Conservation (phyloP, 2,113 vertebrate genomes). For the Scophthalmus maximus region DNA sequence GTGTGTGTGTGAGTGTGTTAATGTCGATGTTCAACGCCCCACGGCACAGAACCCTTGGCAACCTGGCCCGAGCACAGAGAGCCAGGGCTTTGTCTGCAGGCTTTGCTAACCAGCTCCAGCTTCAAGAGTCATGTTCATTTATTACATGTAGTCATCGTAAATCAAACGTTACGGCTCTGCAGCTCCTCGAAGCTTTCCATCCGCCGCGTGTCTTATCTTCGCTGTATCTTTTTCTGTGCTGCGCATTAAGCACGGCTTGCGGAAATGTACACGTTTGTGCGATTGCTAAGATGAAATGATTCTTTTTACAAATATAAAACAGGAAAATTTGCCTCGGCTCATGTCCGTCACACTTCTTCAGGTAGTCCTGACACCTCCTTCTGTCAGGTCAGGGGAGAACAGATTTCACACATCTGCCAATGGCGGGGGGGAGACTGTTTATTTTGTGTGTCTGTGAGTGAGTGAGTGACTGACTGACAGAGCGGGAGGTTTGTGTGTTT, state of each 20-base stretch:
- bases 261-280: conserved; percentile 35
- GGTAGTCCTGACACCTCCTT: conserved; percentile 29
- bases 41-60: conserved; percentile 68
- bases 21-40: conserved; percentile 62
- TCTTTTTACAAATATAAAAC: conserved; percentile 53
- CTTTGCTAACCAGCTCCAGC: conserved; percentile 73
- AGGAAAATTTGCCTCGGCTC: conserved; percentile 34
- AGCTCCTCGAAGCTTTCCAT: conserved; percentile 66
- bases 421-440: conserved; percentile 55
- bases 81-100: conserved; percentile 58
- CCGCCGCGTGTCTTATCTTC: conserved; percentile 54
- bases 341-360: conserved; percentile 30
- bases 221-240: conserved; percentile 31
- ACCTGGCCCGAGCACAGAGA: conserved; percentile 7
- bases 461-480: conserved; percentile 17
- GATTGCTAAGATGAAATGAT: conserved; percentile 2
- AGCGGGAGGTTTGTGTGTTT: conserved; percentile 3
- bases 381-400: conserved; percentile 52
- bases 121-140: conserved; percentile 68
- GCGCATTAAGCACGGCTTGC: conserved; percentile 16
- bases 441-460: conserved; percentile 48
- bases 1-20: conserved; percentile 61
- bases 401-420: conserved; percentile 71
- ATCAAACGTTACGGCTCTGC: conserved; percentile 58
- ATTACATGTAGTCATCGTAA: conserved; percentile 67